Evolutionary conservation across 2,797 vertebrate genomes (phyloP).

Genomic region (Trachurus trachurus): DNA sequence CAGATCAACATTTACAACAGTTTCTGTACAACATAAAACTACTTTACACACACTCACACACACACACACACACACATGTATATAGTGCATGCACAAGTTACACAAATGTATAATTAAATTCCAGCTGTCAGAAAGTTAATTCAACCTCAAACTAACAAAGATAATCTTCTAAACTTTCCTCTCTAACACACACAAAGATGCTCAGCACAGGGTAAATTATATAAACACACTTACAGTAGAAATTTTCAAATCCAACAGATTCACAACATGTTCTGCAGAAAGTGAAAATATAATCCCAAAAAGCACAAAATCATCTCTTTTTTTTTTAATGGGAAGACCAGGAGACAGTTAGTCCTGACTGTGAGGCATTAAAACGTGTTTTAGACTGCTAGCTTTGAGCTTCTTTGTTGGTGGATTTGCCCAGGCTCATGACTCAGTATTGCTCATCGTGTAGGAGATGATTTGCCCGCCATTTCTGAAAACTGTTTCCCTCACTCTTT

Average conservation of each 20-base stretch:
- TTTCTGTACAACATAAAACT: background rate
- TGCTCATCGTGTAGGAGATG: conserved; percentile 85
- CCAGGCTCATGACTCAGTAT: conserved; percentile 86
- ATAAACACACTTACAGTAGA: conserved; percentile 65
- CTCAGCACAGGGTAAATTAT: conserved; percentile 39
- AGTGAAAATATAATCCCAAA: conserved; percentile 68
- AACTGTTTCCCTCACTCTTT: conserved; percentile 72
- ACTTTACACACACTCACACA: background rate
- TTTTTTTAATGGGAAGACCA: conserved; percentile 50
- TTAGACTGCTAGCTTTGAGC: conserved; percentile 73
- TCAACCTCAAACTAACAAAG: conserved; percentile 17
- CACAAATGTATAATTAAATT: conserved; percentile 14
- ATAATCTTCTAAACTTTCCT: conserved; percentile 23
- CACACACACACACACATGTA: background rate
- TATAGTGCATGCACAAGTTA: conserved; percentile 32
- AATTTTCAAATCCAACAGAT: conserved; percentile 70
- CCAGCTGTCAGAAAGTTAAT: conserved; percentile 20
- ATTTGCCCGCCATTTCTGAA: conserved; percentile 85
- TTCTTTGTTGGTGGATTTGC: conserved; percentile 78
- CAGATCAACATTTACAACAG: conserved; percentile 23
- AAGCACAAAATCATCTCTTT: conserved; percentile 37
- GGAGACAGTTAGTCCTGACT: conserved; percentile 56
- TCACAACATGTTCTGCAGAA: conserved; percentile 57
- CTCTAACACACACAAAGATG: conserved; percentile 24
- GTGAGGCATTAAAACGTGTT: conserved; percentile 71